Percentiles rank a stretch among this genome's conserved stretches.
phyloP scores from a whole-genome alignment of 2,797 vertebrate genomes.

The Eremophila alpestris region DNA sequence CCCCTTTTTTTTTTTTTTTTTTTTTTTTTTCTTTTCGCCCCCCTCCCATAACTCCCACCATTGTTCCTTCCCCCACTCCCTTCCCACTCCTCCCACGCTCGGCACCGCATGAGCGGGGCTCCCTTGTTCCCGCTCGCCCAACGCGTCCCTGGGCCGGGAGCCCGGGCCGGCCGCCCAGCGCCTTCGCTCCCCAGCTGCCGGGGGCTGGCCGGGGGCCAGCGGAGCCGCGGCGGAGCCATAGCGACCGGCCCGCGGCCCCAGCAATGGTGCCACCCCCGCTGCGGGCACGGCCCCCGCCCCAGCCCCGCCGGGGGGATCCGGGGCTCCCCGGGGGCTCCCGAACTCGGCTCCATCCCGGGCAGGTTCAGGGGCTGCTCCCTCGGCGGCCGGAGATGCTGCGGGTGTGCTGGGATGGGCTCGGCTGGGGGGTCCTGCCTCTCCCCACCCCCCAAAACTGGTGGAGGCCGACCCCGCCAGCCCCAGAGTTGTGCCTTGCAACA shows the following conservation, averaged over 20 bases:
- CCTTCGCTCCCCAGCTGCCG: conserved; percentile 41
- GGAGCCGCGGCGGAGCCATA: neutral
- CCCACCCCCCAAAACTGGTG: rapidly evolving
- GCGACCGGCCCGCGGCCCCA: neutral
- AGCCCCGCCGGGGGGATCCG: rapidly evolving
- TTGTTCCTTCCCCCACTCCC: conserved; percentile 50
- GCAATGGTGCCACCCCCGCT: neutral
- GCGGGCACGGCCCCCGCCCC: neutral
- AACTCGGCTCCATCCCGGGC: neutral
- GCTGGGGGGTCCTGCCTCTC: neutral
- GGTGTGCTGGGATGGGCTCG: neutral
- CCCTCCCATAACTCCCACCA: conserved; percentile 48
- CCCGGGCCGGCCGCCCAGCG: conserved; percentile 34
- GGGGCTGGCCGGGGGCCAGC: conserved; percentile 31
- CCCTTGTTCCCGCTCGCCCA: conserved; percentile 40
- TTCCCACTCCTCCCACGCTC: conserved; percentile 58
- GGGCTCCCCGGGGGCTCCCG: neutral
- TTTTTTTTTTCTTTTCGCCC: neutral
- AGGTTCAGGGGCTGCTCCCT: too few relatives aligned
- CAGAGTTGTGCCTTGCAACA: neutral
- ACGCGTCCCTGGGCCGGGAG: conserved; percentile 12
- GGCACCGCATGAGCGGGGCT: conserved; percentile 47
- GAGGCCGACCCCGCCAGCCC: neutral
- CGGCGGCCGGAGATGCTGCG: neutral
- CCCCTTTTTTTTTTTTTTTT: too few relatives aligned